Conservation (phyloP, 2,797 vertebrate species). For the Gymnoscopelus microlampas region DNA sequence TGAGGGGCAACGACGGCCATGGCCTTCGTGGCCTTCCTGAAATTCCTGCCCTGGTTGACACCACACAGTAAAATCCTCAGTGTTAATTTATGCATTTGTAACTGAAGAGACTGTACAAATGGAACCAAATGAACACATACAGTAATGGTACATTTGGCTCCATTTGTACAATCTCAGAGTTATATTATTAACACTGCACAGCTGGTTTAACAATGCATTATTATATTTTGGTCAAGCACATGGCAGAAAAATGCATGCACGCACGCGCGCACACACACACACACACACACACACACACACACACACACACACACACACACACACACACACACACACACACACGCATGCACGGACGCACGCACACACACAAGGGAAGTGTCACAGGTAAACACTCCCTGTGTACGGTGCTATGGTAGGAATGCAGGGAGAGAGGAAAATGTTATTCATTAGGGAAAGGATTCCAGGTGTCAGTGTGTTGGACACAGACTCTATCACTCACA, state of each 20-base stretch:
- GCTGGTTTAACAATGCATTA: conserved; percentile 55
- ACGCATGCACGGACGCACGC: not conserved
- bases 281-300: conserved; percentile 1
- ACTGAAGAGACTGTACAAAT: no score
- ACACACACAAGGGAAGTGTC: conserved; percentile 15
- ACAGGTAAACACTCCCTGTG: conserved; percentile 41
- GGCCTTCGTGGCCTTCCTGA: no score
- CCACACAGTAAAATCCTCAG: no score
- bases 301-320: conserved; percentile 8
- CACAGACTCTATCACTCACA: not conserved
- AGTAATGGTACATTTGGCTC: conserved; percentile 7
- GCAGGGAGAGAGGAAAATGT: conserved; percentile 54
- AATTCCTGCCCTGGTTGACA: no score
- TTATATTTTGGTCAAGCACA: conserved; percentile 44
- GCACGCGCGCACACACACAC: not conserved
- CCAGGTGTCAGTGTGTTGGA: conserved; percentile 66
- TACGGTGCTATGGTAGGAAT: conserved; percentile 53
- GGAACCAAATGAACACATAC: no score
- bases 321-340: conserved; percentile 5
- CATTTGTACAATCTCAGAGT: conserved; percentile 1
- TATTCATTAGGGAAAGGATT: conserved; percentile 70
- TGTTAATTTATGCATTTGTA: no score
- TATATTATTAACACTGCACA: conserved; percentile 2
- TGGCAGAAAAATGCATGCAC: conserved; percentile 16
- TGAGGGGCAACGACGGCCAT: no score